Percentiles rank a stretch among this genome's conserved stretches.
phyloP scores from a whole-genome alignment of 1,140 invertebrate species.

The Popillia japonica region DNA sequence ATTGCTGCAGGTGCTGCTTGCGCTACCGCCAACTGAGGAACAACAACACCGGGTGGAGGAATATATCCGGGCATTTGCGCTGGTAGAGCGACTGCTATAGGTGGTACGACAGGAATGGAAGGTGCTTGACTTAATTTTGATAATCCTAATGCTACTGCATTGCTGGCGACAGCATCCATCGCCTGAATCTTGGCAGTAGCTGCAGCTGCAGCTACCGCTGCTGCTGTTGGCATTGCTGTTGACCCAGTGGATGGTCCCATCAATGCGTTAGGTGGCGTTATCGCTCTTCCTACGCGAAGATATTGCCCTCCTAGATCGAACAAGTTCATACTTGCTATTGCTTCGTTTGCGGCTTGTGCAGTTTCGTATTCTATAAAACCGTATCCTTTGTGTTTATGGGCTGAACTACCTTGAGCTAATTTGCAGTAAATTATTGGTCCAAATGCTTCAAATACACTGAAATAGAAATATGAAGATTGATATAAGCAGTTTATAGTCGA shows the following conservation, averaged over 20 bases:
- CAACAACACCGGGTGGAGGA: slow-evolving; percentile 68
- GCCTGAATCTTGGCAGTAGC: slow-evolving; percentile 99
- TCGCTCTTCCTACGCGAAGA: slow-evolving; percentile 91
- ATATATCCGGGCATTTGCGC: slow-evolving; percentile 64
- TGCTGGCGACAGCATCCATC: slow-evolving; percentile 92
- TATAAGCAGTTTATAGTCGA: too few species aligned
- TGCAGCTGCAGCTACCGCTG: slow-evolving; percentile 94
- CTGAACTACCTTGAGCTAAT: slow-evolving; percentile 85
- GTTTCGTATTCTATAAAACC: slow-evolving; percentile 99
- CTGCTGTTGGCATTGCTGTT: slow-evolving; percentile 90
- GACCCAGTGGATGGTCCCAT: slow-evolving; percentile 79
- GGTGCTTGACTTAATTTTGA: slow-evolving; percentile 66
- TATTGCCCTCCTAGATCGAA: slow-evolving; percentile 98
- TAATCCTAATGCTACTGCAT: slow-evolving; percentile 76
- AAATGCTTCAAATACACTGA: slow-evolving; percentile 98
- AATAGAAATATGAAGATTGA: slow-evolving; percentile 41
- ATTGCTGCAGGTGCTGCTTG: slow-evolving; percentile 43
- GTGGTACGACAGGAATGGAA: slow-evolving; percentile 60
- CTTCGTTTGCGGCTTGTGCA: slow-evolving; percentile 91
- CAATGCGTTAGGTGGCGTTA: slow-evolving; percentile 93
- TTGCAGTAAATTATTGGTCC: slow-evolving; percentile 95
- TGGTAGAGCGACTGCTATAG: slow-evolving; percentile 56
- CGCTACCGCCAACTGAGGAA: slow-evolving; percentile 61
- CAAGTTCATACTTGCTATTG: slow-evolving; percentile 98
- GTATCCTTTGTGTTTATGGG: slow-evolving; percentile 93